A percentile compares a stretch with the other conserved stretches of the same genome.
phyloP scores from a whole-genome alignment of 2,113 vertebrate genomes.

The Diphyllodes magnificus region DNA sequence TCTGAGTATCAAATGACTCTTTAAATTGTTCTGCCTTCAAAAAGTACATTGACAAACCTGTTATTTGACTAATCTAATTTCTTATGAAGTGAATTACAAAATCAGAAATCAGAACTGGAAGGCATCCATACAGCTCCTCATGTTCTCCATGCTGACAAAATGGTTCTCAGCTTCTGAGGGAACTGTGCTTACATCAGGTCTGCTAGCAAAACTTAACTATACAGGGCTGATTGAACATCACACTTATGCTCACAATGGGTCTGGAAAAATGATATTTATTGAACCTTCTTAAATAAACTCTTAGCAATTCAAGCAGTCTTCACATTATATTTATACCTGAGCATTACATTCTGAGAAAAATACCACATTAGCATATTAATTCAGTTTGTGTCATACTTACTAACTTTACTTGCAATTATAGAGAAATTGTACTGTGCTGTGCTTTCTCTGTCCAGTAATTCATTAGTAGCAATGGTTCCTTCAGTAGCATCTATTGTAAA shows the following conservation, averaged over 20 bases:
- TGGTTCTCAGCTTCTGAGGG: not conserved
- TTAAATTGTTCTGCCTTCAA: not conserved
- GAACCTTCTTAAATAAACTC: not conserved
- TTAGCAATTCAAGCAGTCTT: not conserved
- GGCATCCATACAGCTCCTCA: not conserved
- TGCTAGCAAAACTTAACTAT: not conserved
- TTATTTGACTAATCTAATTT: not conserved
- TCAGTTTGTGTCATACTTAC: conserved; percentile 81
- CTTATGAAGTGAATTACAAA: not conserved
- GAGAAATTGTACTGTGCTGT: conserved; percentile 92
- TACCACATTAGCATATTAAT: not conserved
- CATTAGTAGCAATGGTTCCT: conserved; percentile 93
- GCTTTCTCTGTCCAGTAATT: conserved; percentile 90
- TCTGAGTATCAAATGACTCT: not conserved
- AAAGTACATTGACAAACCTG: not conserved
- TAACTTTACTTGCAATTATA: conserved; percentile 94
- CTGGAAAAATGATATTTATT: not conserved
- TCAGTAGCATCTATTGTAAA: conserved; percentile 91
- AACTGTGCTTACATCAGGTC: not conserved
- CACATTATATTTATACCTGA: not conserved
- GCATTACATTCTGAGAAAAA: conserved; percentile 6
- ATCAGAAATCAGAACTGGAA: not conserved
- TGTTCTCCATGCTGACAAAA: not conserved
- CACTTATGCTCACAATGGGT: not conserved
- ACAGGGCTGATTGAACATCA: not conserved